These are phyloP conservation scores for Brienomyrus brachyistius DNA, from an alignment of 2,113 vertebrate species.

Conservation along the genomic window DNA sequence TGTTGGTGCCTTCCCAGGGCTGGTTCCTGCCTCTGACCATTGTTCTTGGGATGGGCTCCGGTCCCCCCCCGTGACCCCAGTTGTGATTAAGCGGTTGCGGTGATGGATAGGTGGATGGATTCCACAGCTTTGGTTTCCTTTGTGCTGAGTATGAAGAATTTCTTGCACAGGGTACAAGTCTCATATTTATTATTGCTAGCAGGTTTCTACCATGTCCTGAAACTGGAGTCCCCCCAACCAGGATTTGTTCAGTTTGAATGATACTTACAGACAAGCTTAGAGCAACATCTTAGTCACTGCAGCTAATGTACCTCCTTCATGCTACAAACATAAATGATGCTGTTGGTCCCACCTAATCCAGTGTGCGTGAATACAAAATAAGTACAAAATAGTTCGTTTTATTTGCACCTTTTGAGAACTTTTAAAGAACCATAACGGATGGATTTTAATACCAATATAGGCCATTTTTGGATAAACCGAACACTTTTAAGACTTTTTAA, in stretches of 20 bases:
- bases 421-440: background rate
- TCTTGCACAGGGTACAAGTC: background rate
- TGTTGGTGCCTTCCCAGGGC: too few species aligned
- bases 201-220: background rate
- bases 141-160: background rate
- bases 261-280: background rate
- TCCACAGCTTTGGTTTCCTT: background rate
- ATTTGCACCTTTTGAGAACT: background rate
- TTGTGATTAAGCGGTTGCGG: too few species aligned
- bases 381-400: background rate
- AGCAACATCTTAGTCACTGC: background rate
- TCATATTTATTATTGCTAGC: background rate
- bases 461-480: background rate
- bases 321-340: background rate
- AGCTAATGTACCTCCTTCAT: background rate
- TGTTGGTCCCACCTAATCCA: background rate
- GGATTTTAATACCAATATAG: background rate
- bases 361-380: too few species aligned
- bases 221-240: background rate
- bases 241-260: background rate
- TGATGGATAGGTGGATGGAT: background rate
- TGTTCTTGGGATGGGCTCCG: too few species aligned
- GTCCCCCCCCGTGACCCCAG: too few species aligned
- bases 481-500: background rate
- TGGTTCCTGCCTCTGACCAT: too few species aligned